phyloP scores from a whole-genome alignment of 1,140 invertebrate genomes.

The Monochamus saltuarius region DNA sequence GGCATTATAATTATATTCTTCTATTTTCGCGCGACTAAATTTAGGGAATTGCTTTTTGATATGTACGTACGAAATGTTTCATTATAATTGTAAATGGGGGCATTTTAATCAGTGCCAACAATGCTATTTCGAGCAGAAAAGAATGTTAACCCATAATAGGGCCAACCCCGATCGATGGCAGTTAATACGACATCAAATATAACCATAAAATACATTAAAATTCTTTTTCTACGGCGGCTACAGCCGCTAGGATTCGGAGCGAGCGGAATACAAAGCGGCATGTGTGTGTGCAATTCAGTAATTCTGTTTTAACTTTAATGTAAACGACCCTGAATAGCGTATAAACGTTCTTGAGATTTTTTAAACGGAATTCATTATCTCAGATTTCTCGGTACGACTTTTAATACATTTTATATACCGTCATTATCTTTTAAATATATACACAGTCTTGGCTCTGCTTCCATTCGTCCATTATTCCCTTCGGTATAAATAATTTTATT shows the following conservation, averaged over 20 bases:
- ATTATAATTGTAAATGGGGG: too few relatives aligned
- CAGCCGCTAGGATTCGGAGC: constrained; percentile 3
- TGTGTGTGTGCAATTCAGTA: constrained; percentile 12
- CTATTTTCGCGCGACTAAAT: too few relatives aligned
- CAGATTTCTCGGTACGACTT: constrained; percentile 11
- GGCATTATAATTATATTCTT: too few relatives aligned
- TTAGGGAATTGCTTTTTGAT: too few relatives aligned
- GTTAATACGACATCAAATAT: too few relatives aligned
- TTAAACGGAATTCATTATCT: constrained; percentile 11
- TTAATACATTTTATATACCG: not conserved
- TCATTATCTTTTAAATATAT: too few relatives aligned
- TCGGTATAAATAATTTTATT: constrained; percentile 2
- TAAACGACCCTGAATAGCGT: constrained; percentile 5
- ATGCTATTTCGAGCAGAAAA: too few relatives aligned
- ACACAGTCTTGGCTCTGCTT: not conserved
- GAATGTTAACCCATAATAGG: too few relatives aligned
- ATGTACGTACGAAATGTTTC: too few relatives aligned
- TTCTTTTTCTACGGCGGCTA: not conserved
- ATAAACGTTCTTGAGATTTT: constrained; percentile 12
- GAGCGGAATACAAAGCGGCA: constrained; percentile 9
- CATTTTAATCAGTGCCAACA: too few relatives aligned
- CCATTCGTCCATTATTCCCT: not conserved
- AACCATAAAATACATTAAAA: not conserved
- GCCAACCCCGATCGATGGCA: too few relatives aligned
- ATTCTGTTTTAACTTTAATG: constrained; percentile 3